phyloP scores from a whole-genome alignment of 2,888 invertebrate species.

The Mylabris sibirica region DNA sequence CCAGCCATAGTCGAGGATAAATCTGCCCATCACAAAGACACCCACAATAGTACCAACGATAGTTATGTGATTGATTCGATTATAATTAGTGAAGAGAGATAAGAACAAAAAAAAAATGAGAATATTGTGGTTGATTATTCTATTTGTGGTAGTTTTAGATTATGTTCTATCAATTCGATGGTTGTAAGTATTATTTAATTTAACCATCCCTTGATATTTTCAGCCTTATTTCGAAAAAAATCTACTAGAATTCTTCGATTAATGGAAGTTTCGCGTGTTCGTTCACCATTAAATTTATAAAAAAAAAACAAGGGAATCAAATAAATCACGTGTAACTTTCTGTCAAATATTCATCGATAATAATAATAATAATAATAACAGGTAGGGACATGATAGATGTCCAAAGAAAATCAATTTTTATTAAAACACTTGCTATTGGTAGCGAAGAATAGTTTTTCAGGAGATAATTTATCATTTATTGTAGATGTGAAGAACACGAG shows the following conservation, averaged over 20 bases:
- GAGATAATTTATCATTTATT: neutral
- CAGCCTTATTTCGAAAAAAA: neutral
- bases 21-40: neutral
- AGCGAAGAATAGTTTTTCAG: neutral
- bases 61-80: slow-evolving; percentile 16
- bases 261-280: slow-evolving; percentile 30
- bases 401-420: neutral
- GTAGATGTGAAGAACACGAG: neutral
- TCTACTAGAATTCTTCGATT: neutral
- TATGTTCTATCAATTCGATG: slow-evolving; percentile 26
- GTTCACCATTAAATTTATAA: neutral
- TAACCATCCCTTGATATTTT: neutral
- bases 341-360: neutral
- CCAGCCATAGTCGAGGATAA: slow-evolving; percentile 24
- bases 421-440: neutral
- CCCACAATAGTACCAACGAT: slow-evolving; percentile 5
- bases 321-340: slow-evolving; percentile 11
- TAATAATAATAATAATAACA: neutral
- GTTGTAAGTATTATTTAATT: slow-evolving; percentile 25
- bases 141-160: slow-evolving; percentile 19
- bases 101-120: too few species aligned
- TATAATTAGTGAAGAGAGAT: neutral
- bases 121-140: slow-evolving; percentile 18
- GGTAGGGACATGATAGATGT: neutral
- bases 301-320: neutral